Base-by-base conservation (phyloP, 1,140 invertebrate genomes). In the Palaemon carinicauda region DNA sequence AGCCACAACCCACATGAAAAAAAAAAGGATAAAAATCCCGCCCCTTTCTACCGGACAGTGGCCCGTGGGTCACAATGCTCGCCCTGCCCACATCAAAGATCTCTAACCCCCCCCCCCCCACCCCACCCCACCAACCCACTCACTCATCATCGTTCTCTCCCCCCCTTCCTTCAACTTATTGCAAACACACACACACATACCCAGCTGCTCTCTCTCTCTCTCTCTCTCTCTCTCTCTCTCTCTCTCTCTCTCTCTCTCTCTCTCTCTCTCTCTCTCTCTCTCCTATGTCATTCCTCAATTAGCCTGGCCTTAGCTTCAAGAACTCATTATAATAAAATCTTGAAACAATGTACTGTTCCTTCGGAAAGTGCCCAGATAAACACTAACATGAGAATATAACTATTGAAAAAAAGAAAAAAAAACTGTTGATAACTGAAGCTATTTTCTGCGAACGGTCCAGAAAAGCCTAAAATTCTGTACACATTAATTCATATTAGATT, bases 21-120 rank as follows among this genome's bases (percentile, higher is more conserved):
- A 73, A 29, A 54, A 80, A 75, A 80, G 73, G 74, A n/a, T 78
- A 79, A 84, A 86, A 86, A 80, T 80, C 84, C 84, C 84, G 77
- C 84, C 84, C 84, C 77, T 86, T 51, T 21, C 77, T 79, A 86
- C 65, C 84, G 84, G 77, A 80, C 78, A 86, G 80, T 73, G 75
- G 77, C 84, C 77, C 75, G 51, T 86, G 84, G 84, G 84, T 86
- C 78, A 74, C 78, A 86, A 60, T 65, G 33, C 65, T 15, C 54
- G 74, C 75, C 83, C 77, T 54, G 9, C 33, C 65, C 77, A 51
- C 75, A 24, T 24, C 60, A 65, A 14, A 21, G 60, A 52, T 51
- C 77, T 51, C 3, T 21, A 56, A n/a, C 15, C 31, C 27, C 33
- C 60, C 80, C 21, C 3, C 41, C 77, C 33, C 15, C 31, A 52